phyloP scores from a whole-genome alignment of 2,888 invertebrate genomes.

The Gerris lacustris region DNA sequence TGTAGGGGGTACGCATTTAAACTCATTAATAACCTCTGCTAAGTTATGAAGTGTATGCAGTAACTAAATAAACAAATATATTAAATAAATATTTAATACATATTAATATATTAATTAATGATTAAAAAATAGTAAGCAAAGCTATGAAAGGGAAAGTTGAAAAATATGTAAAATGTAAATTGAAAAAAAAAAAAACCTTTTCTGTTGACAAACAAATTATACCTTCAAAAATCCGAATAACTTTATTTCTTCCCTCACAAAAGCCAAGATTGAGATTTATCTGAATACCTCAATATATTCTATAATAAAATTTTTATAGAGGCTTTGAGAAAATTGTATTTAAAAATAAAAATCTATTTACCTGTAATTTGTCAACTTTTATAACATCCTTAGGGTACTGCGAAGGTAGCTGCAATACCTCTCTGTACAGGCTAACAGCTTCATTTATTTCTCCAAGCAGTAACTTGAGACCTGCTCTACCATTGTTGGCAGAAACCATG shows the following conservation, averaged over 20 bases:
- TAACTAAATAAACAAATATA: conserved; percentile 32
- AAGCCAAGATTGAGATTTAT: too few relatives aligned
- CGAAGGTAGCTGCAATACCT: conserved; percentile 43
- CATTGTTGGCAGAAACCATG: conserved; percentile 53
- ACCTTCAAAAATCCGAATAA: too few relatives aligned
- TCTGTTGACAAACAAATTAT: too few relatives aligned
- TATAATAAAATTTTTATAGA: neutral
- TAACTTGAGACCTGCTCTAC: conserved; percentile 51
- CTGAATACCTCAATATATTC: too few relatives aligned
- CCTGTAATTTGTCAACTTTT: conserved; percentile 50
- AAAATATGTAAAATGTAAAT: too few relatives aligned
- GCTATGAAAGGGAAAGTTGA: too few relatives aligned
- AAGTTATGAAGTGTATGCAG: conserved; percentile 58
- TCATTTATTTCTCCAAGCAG: conserved; percentile 42
- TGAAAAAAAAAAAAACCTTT: too few relatives aligned
- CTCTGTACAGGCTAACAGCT: conserved; percentile 50
- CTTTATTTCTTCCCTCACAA: too few relatives aligned
- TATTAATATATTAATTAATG: too few relatives aligned
- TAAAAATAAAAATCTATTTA: conserved; percentile 20
- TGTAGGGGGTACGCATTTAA: conserved; percentile 39
- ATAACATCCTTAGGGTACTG: conserved; percentile 39
- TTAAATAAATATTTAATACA: too few relatives aligned
- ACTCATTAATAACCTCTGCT: conserved; percentile 40
- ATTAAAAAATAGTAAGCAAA: too few relatives aligned
- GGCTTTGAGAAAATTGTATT: neutral